These are phyloP conservation scores for Deilephila elpenor DNA, from an alignment of 2,888 invertebrate species.

Conservation along the genomic window DNA sequence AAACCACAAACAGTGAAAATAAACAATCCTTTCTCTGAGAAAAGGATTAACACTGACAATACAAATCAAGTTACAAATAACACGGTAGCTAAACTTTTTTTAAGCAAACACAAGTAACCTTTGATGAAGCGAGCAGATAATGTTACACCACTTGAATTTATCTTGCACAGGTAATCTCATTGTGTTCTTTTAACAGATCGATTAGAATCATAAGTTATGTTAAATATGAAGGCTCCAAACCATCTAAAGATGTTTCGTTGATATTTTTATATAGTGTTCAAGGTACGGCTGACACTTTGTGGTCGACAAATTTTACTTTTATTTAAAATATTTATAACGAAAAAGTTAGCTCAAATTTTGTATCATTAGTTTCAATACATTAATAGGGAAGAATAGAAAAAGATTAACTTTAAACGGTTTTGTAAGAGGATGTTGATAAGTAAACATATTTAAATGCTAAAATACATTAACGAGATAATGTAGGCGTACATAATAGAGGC, in stretches of 20 bases:
- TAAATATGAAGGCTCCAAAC: background rate
- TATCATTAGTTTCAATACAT: too few relatives aligned
- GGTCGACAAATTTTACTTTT: background rate
- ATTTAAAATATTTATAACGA: background rate
- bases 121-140: constrained; percentile 67
- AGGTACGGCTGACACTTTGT: background rate
- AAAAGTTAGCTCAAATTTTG: too few relatives aligned
- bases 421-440: background rate
- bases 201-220: constrained; percentile 48
- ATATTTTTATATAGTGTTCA: constrained; percentile 3
- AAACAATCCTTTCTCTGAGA: constrained; percentile 65
- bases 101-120: constrained; percentile 56
- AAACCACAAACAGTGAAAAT: constrained; percentile 27
- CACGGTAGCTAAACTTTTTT: constrained; percentile 70
- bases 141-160: constrained; percentile 63
- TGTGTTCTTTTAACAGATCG: constrained; percentile 49
- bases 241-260: background rate
- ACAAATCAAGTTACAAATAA: constrained; percentile 75
- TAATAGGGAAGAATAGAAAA: too few relatives aligned
- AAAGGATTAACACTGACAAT: constrained; percentile 71
- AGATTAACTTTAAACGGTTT: too few relatives aligned
- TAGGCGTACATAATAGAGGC: constrained; percentile 22
- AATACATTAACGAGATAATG: constrained; percentile 31
- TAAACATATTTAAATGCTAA: background rate
- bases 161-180: constrained; percentile 67